Conservation (phyloP, 2,797 vertebrate genomes). For the Melopsittacus undulatus region DNA sequence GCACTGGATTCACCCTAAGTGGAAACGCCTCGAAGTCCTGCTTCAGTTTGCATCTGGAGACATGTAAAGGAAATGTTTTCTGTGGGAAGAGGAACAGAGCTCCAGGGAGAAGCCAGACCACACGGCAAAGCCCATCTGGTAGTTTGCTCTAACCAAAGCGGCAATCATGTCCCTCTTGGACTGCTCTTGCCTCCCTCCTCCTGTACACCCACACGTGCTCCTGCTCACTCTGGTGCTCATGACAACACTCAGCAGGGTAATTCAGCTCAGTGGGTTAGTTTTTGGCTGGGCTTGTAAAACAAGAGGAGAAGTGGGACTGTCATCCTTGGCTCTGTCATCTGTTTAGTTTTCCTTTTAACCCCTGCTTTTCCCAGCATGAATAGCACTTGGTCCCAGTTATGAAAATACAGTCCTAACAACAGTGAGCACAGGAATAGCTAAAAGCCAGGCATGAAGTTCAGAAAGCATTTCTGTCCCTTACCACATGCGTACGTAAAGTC, state of each 20-base stretch:
- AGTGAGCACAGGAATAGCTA: background rate
- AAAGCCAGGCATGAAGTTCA: background rate
- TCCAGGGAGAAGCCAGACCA: slow-evolving; percentile 23
- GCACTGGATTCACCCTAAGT: fast-evolving
- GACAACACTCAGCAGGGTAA: background rate
- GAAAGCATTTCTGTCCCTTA: background rate
- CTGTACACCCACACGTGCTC: background rate
- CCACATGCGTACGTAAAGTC: background rate
- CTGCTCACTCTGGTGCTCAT: background rate
- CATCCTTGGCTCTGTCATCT: background rate
- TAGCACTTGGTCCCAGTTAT: background rate
- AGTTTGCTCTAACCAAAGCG: background rate
- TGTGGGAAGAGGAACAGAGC: background rate
- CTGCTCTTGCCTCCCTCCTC: background rate
- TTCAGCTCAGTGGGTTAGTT: background rate
- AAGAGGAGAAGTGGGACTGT: slow-evolving; percentile 21
- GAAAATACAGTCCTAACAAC: background rate
- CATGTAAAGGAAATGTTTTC: background rate
- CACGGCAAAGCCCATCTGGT: slow-evolving; percentile 10
- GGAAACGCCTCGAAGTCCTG: background rate
- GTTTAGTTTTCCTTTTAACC: slow-evolving; percentile 32
- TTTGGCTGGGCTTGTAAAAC: background rate
- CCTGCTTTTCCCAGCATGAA: background rate
- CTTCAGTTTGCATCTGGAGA: background rate
- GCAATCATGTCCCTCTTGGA: background rate